phyloP scores from a whole-genome alignment of 2,888 invertebrate species.

The Glomeris marginata region DNA sequence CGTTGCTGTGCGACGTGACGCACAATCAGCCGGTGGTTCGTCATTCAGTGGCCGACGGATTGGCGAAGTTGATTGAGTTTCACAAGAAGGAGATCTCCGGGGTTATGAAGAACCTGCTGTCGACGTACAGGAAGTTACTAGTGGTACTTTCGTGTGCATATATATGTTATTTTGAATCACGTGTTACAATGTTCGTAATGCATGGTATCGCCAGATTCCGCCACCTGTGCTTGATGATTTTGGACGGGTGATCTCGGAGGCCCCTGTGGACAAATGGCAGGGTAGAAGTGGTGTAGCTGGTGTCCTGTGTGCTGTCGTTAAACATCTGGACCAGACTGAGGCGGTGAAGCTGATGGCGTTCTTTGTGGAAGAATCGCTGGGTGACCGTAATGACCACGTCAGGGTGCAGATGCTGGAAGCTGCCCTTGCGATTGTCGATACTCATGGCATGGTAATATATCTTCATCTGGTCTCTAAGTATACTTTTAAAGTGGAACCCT shows the following conservation, averaged over 20 bases:
- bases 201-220: conserved; percentile 41
- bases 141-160: conserved; percentile 35
- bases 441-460: conserved; percentile 65
- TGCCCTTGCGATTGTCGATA: conserved; percentile 77
- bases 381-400: conserved; percentile 67
- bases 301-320: conserved; percentile 62
- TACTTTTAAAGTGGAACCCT: conserved; percentile 18
- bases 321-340: conserved; percentile 48
- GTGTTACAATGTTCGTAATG: not conserved
- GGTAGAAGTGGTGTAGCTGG: conserved; percentile 77
- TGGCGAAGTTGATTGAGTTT: conserved; percentile 48
- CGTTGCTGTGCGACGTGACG: conserved; percentile 42
- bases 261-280: conserved; percentile 78
- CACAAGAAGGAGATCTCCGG: conserved; percentile 39
- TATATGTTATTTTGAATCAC: not conserved
- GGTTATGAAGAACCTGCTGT: conserved; percentile 48
- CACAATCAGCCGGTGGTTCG: conserved; percentile 71
- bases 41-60: conserved; percentile 61
- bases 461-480: conserved; percentile 20
- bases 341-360: conserved; percentile 59
- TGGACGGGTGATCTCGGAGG: conserved; percentile 63
- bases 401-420: conserved; percentile 84
- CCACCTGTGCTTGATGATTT: conserved; percentile 79
- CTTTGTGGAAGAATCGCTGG: conserved; percentile 66
- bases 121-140: conserved; percentile 58